Base-by-base conservation (phyloP, 2,888 invertebrate species). In the Hemithea aestivaria region DNA sequence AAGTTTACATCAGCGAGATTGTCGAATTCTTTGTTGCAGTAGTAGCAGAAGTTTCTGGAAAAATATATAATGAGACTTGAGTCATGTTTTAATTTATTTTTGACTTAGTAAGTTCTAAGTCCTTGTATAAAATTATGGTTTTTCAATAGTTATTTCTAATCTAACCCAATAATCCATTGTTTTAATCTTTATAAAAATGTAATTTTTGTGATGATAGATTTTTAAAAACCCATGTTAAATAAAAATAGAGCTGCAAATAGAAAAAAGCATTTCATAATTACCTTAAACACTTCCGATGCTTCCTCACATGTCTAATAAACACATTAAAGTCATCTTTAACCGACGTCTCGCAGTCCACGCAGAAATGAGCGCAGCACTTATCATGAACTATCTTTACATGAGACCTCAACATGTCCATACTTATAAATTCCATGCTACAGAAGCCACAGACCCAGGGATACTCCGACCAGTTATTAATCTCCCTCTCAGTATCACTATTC, bases 351-450 rank as follows among this genome's bases (percentile, higher is more conserved):
- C 93, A 93, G 56, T 92, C 91, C 10, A 90, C 88, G 61, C 93
- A 93, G 57, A 89, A 85, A 55, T 91, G 92, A 4, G 90, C 89
- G 0, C 89, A 82, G 45, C 89, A 88, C 53, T 91, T 90, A 27
- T 89, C 89, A 53, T 93, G 93, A 0, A 89, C 88, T 5, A 82
- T 73, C 45, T 89, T 87, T 28, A 89, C 89, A 60, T 93, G 93
- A 1, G 89, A 84, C 35, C 91, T 73, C 21, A 93, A 68, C 27
- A 68, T 77, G 0, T 66, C 68, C 10, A 82, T 50, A 31, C 77
- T 73, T 1, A 74, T 48, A 47, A 83, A 85, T 45, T 83, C 83
- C 4, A 79, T 77, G 28, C 78, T 73, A 50, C 87, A 87, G 12
- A 69, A 67, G 0, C 66, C 60, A 46, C 87, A 87, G 1, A 81